A percentile compares a stretch with the other conserved stretches of the same genome.
These are phyloP conservation scores for Hydroisotoma schaefferi DNA, from an alignment of 2,888 invertebrate species.

Conservation along the genomic window DNA sequence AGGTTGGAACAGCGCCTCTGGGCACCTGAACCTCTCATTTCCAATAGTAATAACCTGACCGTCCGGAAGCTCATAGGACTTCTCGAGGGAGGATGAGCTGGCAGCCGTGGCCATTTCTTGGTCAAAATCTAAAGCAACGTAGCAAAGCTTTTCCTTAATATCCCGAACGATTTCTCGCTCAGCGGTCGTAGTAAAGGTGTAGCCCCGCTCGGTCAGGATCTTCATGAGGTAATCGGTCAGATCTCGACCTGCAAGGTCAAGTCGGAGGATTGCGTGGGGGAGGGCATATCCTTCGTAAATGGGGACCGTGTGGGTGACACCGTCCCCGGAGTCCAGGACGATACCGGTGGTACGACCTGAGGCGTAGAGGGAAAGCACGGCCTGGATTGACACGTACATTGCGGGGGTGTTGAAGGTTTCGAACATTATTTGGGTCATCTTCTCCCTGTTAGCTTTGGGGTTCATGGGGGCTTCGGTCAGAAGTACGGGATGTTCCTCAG, in stretches of 20 bases:
- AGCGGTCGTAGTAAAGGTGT: constrained; percentile 72
- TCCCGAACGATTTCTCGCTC: constrained; percentile 87
- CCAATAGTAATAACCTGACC: constrained; percentile 83
- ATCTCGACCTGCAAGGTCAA: constrained; percentile 62
- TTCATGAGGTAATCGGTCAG: constrained; percentile 60
- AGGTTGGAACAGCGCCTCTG: constrained; percentile 66
- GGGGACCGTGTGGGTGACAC: constrained; percentile 92
- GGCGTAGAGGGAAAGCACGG: constrained; percentile 86
- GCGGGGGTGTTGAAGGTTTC: constrained; percentile 90
- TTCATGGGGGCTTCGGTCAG: constrained; percentile 12
- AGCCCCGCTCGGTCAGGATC: constrained; percentile 57
- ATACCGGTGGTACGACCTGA: constrained; percentile 96
- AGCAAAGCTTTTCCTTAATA: constrained; percentile 91
- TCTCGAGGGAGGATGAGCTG: constrained; percentile 83
- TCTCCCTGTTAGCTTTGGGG: constrained; percentile 18
- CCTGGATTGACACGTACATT: constrained; percentile 93
- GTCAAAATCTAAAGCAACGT: constrained; percentile 89
- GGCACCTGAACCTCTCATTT: constrained; percentile 87
- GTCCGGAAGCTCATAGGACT: constrained; percentile 88
- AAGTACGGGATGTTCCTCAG: constrained; percentile 85
- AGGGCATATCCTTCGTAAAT: constrained; percentile 91
- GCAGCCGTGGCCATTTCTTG: constrained; percentile 94
- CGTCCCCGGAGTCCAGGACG: constrained; percentile 91
- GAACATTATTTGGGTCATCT: constrained; percentile 66
- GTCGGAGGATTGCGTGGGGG: constrained; percentile 86